Percentiles rank a stretch among this genome's conserved stretches.
These are phyloP conservation scores for Drosophila imparisetae DNA, from an alignment of 2,888 invertebrate species.

Conservation along the genomic window DNA sequence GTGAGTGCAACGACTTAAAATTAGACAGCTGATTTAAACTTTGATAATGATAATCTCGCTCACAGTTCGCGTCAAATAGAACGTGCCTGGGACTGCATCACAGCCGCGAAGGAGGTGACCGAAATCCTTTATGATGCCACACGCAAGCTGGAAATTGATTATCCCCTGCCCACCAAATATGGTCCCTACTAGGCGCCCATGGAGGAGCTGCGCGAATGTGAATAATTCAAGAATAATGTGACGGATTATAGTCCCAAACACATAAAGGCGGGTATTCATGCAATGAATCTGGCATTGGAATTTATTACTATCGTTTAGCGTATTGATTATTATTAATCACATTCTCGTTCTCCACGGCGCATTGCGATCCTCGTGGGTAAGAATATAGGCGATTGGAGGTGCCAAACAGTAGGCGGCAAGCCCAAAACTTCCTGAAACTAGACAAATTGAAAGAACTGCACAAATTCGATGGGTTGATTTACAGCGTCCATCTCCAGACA, in stretches of 20 bases:
- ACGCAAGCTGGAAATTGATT: slow-evolving; percentile 80
- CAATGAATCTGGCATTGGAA: background rate
- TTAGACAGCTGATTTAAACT: background rate
- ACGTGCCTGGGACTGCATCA: slow-evolving; percentile 84
- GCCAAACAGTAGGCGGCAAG: too few species aligned
- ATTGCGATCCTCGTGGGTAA: too few species aligned
- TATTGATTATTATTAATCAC: background rate
- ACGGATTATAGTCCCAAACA: slow-evolving; percentile 83
- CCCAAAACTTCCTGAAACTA: slow-evolving; percentile 16
- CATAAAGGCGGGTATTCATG: slow-evolving; percentile 75
- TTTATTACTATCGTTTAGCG: background rate
- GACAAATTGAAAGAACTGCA: slow-evolving; percentile 43
- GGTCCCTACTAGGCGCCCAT: slow-evolving; percentile 82
- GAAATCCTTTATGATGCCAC: slow-evolving; percentile 84
- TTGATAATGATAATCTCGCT: background rate
- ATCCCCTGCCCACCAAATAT: slow-evolving; percentile 76
- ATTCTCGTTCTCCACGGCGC: too few species aligned
- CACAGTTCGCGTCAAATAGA: slow-evolving; percentile 82
- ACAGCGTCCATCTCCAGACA: slow-evolving; percentile 1
- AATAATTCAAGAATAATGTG: slow-evolving; percentile 83
- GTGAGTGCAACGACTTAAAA: slow-evolving; percentile 50
- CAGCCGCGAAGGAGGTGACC: slow-evolving; percentile 82
- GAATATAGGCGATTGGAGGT: too few species aligned
- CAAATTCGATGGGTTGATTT: slow-evolving; percentile 39
- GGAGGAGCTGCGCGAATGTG: slow-evolving; percentile 84